These are phyloP conservation scores for Eurytoma adleriae DNA, from an alignment of 2,888 invertebrate genomes.

Conservation along the genomic window DNA sequence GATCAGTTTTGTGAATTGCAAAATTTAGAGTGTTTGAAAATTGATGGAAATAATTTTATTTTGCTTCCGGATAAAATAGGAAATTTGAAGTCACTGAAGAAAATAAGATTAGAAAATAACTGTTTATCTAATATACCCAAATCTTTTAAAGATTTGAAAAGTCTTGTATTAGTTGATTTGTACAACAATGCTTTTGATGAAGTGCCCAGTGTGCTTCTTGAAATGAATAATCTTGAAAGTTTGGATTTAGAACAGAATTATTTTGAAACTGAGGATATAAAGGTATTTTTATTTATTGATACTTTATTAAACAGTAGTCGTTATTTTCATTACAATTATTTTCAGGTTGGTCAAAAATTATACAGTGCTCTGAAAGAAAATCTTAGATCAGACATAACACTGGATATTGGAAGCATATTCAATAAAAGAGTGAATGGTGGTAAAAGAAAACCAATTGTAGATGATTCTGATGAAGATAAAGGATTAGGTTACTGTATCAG, in stretches of 20 bases:
- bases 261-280: slow-evolving; percentile 37
- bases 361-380: slow-evolving; percentile 30
- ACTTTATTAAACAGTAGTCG: not conserved
- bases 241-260: slow-evolving; percentile 55
- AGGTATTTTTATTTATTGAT: slow-evolving; percentile 28
- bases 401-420: not conserved
- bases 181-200: slow-evolving; percentile 53
- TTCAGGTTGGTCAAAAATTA: slow-evolving; percentile 38
- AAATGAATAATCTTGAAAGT: slow-evolving; percentile 35
- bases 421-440: not conserved
- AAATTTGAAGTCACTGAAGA: slow-evolving; percentile 47
- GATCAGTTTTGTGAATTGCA: slow-evolving; percentile 54
- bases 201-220: slow-evolving; percentile 34
- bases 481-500: not conserved
- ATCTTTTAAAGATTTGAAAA: slow-evolving; percentile 52
- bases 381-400: not conserved
- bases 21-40: slow-evolving; percentile 43
- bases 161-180: slow-evolving; percentile 44
- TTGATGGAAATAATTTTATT: slow-evolving; percentile 48
- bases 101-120: slow-evolving; percentile 45
- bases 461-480: not conserved
- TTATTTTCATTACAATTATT: not conserved
- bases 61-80: slow-evolving; percentile 51
- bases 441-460: not conserved
- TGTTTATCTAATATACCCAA: slow-evolving; percentile 38